Percentiles rank a stretch among this genome's conserved stretches.
Conservation (phyloP, 2,797 vertebrate species). For the Cynodonichthys magdalenae region DNA sequence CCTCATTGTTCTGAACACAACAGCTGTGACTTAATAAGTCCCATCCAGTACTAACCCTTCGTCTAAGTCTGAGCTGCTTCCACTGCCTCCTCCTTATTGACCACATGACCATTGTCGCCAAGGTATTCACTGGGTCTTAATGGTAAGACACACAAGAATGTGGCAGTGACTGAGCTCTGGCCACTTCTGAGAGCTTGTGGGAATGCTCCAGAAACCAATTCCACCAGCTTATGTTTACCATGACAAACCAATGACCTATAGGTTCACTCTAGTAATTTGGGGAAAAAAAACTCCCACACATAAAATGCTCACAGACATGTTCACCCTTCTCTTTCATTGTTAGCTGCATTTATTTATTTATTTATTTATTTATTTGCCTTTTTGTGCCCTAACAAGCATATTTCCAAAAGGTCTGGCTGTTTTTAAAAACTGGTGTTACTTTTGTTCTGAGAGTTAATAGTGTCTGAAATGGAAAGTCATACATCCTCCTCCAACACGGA, state of each 20-base stretch:
- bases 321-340: constrained; percentile 23
- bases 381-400: constrained; percentile 34
- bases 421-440: constrained; percentile 17
- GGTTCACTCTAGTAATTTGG: constrained; percentile 82
- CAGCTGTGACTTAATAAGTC: constrained; percentile 81
- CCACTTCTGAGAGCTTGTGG: constrained; percentile 67
- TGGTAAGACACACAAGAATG: constrained; percentile 81
- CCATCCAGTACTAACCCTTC: constrained; percentile 73
- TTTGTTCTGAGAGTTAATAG: constrained; percentile 35
- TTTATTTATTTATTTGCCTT: constrained; percentile 11
- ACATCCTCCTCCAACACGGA: constrained; percentile 17
- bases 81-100: constrained; percentile 72
- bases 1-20: constrained; percentile 75
- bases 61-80: constrained; percentile 72
- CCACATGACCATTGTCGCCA: constrained; percentile 79
- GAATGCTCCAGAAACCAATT: constrained; percentile 75
- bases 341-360: constrained; percentile 18
- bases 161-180: constrained; percentile 64
- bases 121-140: constrained; percentile 77
- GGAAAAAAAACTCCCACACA: constrained; percentile 47
- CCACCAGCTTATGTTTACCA: constrained; percentile 76
- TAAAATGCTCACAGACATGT: constrained; percentile 16
- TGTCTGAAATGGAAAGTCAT: constrained; percentile 20
- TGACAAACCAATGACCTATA: constrained; percentile 73
- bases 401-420: constrained; percentile 1